Evolutionary conservation across 2,113 vertebrate genomes (phyloP), one percentile per base, ranked within the genome.

Genomic region (Psilopsiagon aurifrons): DNA sequence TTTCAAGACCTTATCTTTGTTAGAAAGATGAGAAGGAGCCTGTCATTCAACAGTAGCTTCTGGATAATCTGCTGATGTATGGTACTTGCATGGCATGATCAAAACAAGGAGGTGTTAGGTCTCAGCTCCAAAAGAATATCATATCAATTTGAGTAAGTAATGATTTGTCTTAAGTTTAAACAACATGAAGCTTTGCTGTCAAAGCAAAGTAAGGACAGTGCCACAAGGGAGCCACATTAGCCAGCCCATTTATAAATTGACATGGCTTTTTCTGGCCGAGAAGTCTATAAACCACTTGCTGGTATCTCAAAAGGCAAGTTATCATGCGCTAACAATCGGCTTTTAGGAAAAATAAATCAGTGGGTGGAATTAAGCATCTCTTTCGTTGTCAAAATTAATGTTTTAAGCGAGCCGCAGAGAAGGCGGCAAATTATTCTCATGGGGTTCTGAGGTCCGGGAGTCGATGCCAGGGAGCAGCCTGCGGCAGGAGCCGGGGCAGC

Each of bases 271-370:
- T 82, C 62, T 86, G 37, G 74, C 62, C 35, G 55, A 57, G 37
- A 54, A 84, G 66, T 33, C 90, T 59, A 69, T 69, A 85, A 89
- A 84, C 35, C 35, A 57, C 60, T 84, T 52, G 60, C 74, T 91
- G 66, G 83, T 94, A 85, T 73, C 94, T 94, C 86, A 92, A 60
- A 81, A 35, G 74, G 83, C 88, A 83, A 88, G 73, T 83, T 86
- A 90, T 73, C 86, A 37, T 83, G 75, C 60, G 20, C 83, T 44
- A 95, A 95, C 93, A 96, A 95, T 88, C 64, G 71, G 60, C n/a
- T 93, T 94, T 93, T 81, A 86, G 76, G 90, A 90, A 88, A 86
- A 94, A 88, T 92, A 94, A 96, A 96, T 94, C 90, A 86, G 25
- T 14, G 83, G 44, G 55, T 67, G 54, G 75, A 86, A 86, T 83